A percentile compares a stretch with the other conserved stretches of the same genome.
These are phyloP conservation scores for Anagrus nilaparvatae DNA, from an alignment of 1,140 invertebrate genomes.

Conservation along the genomic window DNA sequence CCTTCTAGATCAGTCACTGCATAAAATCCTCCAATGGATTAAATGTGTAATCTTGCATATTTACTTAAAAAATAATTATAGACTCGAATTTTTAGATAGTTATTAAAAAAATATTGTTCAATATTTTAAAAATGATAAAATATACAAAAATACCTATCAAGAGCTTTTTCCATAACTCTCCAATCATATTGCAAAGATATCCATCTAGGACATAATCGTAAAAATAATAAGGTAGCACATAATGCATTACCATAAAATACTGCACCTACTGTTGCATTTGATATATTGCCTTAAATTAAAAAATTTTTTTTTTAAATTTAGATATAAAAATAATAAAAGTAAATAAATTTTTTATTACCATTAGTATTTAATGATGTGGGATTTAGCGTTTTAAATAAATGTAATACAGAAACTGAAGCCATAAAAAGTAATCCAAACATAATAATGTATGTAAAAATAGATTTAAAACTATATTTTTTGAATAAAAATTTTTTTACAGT, in stretches of 20 bases:
- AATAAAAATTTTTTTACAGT: slow-evolving; percentile 25
- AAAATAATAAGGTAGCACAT: slow-evolving; percentile 33
- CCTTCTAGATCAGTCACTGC: no score
- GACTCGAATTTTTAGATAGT: no score
- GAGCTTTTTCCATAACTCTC: slow-evolving; percentile 35
- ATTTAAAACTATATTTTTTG: slow-evolving; percentile 18
- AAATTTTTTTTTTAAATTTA: no score
- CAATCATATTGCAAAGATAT: slow-evolving; percentile 34
- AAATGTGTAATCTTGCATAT: no score
- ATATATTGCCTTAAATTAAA: slow-evolving; percentile 35
- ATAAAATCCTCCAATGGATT: no score
- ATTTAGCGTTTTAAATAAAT: slow-evolving; percentile 33
- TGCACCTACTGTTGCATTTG: slow-evolving; percentile 38
- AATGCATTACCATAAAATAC: slow-evolving; percentile 42
- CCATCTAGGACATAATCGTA: slow-evolving; percentile 37
- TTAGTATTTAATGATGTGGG: slow-evolving; percentile 22
- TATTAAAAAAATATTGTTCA: no score
- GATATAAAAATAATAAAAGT: no score
- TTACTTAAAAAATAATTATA: no score
- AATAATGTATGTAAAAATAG: slow-evolving; percentile 22
- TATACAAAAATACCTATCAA: slow-evolving; percentile 39
- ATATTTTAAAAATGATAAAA: no score
- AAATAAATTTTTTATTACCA: slow-evolving; percentile 22
- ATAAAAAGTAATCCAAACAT: slow-evolving; percentile 19
- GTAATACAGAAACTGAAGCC: slow-evolving; percentile 24